These are phyloP conservation scores for Copidosoma floridanum DNA, from an alignment of 1,140 invertebrate species.

Conservation along the genomic window DNA sequence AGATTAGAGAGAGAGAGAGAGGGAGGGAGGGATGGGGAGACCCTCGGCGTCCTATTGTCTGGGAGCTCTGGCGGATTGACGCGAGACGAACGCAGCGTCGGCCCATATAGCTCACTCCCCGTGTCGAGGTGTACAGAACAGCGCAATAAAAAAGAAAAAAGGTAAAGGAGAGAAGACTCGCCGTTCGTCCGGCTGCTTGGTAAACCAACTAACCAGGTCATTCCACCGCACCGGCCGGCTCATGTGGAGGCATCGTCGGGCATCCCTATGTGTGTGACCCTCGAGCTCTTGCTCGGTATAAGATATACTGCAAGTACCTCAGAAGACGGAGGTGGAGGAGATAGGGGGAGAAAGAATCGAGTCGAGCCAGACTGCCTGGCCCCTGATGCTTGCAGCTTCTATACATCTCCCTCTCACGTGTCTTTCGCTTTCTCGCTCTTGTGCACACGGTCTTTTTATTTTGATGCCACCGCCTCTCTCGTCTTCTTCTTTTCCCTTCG, in stretches of 20 bases:
- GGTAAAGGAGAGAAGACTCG: neutral
- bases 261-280: slow-evolving; percentile 18
- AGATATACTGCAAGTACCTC: no score
- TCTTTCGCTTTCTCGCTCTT: no score
- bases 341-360: neutral
- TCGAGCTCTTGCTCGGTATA: no score
- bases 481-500: neutral
- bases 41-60: slow-evolving; percentile 50
- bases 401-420: neutral
- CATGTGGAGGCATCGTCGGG: no score
- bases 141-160: slow-evolving; percentile 13
- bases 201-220: slow-evolving; percentile 23
- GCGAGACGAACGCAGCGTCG: no score
- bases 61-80: no score
- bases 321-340: neutral
- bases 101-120: slow-evolving; percentile 19
- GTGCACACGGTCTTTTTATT: slow-evolving; percentile 13
- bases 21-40: neutral
- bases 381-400: slow-evolving; percentile 14
- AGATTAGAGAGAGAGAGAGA: slow-evolving; percentile 20
- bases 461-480: slow-evolving; percentile 4
- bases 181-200: neutral
- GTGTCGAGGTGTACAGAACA: slow-evolving; percentile 14
- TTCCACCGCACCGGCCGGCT: slow-evolving; percentile 27
- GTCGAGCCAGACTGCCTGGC: slow-evolving; percentile 26